phyloP scores from a whole-genome alignment of 2,113 vertebrate genomes.

The Ictalurus punctatus region DNA sequence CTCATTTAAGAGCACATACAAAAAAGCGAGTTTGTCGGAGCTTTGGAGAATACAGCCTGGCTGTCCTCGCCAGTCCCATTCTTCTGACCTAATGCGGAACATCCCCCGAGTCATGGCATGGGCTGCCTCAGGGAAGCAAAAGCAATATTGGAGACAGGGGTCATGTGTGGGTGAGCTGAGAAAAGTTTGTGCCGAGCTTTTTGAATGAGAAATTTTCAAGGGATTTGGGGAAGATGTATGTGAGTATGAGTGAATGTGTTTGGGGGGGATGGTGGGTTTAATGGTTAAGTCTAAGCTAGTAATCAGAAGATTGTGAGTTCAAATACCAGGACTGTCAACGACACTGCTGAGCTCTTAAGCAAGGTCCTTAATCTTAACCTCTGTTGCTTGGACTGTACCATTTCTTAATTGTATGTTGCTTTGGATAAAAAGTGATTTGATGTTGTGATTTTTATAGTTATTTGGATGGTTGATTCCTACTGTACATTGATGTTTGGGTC shows the following conservation, averaged over 20 bases:
- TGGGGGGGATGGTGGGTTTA: not conserved
- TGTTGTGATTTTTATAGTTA: not conserved
- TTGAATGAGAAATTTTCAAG: constrained; percentile 63
- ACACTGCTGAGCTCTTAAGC: not conserved
- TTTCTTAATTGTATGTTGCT: not conserved
- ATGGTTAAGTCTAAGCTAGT: not conserved
- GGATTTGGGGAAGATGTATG: not conserved
- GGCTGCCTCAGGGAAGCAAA: constrained; percentile 78
- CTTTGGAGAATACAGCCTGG: constrained; percentile 73
- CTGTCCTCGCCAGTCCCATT: constrained; percentile 73
- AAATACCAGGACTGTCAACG: not conserved
- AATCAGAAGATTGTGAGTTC: not conserved
- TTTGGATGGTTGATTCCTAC: not conserved
- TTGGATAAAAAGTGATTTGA: not conserved
- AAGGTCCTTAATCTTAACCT: not conserved
- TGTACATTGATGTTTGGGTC: not conserved
- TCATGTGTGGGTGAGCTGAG: constrained; percentile 72
- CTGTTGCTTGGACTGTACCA: not conserved
- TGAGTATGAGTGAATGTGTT: not conserved
- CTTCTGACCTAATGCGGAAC: constrained; percentile 78
- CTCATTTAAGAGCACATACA: constrained; percentile 77
- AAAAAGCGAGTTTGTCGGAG: constrained; percentile 74
- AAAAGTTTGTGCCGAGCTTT: constrained; percentile 41
- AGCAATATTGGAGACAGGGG: constrained; percentile 76
- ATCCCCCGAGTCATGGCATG: constrained; percentile 79